Conservation (phyloP, 2,113 vertebrate genomes). For the Sphaerodactylus townsendi region DNA sequence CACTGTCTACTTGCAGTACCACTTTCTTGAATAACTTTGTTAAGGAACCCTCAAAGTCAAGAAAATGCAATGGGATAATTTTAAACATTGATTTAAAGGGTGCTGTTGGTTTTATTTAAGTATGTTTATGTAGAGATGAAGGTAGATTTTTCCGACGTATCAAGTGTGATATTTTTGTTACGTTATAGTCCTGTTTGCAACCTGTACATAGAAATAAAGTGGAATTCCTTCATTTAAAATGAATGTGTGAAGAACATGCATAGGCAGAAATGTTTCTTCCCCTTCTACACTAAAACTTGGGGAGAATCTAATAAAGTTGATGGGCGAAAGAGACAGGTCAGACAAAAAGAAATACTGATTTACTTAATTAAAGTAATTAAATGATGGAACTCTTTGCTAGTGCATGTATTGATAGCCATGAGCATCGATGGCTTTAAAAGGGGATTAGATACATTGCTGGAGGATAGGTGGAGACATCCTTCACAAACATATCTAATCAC, state of each 20-base stretch:
- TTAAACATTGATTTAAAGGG: slow-evolving; percentile 22
- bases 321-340: too few relatives aligned
- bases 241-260: not conserved
- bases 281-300: too few relatives aligned
- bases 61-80: slow-evolving; percentile 10
- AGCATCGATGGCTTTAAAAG: too few relatives aligned
- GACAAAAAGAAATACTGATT: too few relatives aligned
- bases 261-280: too few relatives aligned
- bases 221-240: not conserved
- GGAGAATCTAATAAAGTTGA: too few relatives aligned
- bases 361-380: too few relatives aligned
- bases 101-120: slow-evolving; percentile 51
- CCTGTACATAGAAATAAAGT: not conserved
- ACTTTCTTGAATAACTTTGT: slow-evolving; percentile 45
- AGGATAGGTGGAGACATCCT: too few relatives aligned
- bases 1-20: slow-evolving; percentile 45
- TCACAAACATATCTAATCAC: too few relatives aligned
- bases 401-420: too few relatives aligned
- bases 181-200: not conserved
- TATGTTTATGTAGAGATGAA: slow-evolving; percentile 59
- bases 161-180: slow-evolving; percentile 57
- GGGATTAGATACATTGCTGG: too few relatives aligned
- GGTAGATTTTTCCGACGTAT: slow-evolving; percentile 40
- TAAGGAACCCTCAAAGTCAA: slow-evolving; percentile 46
- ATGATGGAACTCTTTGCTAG: too few relatives aligned